phyloP scores from a whole-genome alignment of 2,888 invertebrate genomes.

The Orgyia antiqua region DNA sequence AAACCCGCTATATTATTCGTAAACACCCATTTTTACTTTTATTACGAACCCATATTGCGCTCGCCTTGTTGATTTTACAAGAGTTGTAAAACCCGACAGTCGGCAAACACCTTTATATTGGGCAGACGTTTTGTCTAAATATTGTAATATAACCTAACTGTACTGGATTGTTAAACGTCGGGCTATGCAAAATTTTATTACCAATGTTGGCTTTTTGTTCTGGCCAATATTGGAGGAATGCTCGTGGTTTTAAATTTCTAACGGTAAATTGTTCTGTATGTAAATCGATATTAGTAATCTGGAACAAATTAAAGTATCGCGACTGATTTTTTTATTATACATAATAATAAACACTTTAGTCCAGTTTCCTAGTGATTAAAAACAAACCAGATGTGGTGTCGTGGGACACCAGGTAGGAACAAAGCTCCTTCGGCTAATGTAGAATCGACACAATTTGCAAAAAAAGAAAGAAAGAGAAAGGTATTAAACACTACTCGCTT shows the following conservation, averaged over 20 bases:
- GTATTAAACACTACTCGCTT: too few species aligned
- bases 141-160: conserved; percentile 28
- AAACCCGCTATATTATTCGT: too few species aligned
- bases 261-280: conserved; percentile 12
- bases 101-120: conserved; percentile 12
- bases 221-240: conserved; percentile 8
- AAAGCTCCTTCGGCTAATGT: too few species aligned
- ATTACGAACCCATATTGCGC: too few species aligned
- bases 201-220: conserved; percentile 12
- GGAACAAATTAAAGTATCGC: conserved; percentile 7
- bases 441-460: too few species aligned
- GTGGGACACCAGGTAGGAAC: too few species aligned
- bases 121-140: conserved; percentile 15
- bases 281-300: conserved; percentile 12
- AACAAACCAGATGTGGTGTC: too few species aligned
- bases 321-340: not conserved
- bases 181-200: conserved; percentile 28
- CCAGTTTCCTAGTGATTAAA: too few species aligned
- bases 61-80: conserved; percentile 7
- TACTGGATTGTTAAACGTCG: conserved; percentile 23
- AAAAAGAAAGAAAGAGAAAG: too few species aligned
- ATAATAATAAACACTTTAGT: too few species aligned
- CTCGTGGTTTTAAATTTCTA: conserved; percentile 8
- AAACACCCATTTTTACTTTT: too few species aligned
- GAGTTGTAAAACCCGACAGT: conserved; percentile 2